Percentiles rank a stretch among this genome's conserved stretches.
Conservation (phyloP, 2,113 vertebrate species). For the Oncorhynchus tshawytscha region DNA sequence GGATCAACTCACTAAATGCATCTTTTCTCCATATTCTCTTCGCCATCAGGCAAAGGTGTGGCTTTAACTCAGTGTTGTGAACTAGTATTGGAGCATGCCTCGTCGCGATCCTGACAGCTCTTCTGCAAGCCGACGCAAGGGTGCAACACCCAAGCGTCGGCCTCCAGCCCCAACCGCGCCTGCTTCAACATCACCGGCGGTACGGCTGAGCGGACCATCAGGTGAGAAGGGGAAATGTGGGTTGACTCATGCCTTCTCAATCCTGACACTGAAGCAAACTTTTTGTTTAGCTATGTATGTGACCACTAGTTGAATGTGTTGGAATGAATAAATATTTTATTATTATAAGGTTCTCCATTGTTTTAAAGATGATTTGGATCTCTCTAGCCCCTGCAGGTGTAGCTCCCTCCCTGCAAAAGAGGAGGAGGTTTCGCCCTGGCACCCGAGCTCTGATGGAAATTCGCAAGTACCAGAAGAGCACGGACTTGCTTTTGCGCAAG, state of each 20-base stretch:
- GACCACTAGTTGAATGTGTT: too few relatives aligned
- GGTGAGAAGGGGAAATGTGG: conserved; percentile 33
- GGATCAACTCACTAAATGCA: neutral
- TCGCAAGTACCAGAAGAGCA: conserved; percentile 77
- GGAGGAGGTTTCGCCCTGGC: conserved; percentile 67
- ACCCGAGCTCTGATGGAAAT: conserved; percentile 78
- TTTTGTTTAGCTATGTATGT: neutral
- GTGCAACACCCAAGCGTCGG: conserved; percentile 50
- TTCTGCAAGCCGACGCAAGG: conserved; percentile 53
- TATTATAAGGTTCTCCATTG: neutral
- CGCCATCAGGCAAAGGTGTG: neutral
- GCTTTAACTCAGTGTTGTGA: neutral
- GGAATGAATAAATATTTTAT: too few relatives aligned
- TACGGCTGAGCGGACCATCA: conserved; percentile 27
- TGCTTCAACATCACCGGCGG: neutral
- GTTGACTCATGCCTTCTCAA: neutral
- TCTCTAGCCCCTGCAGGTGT: conserved; percentile 30
- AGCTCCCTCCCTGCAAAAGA: conserved; percentile 24
- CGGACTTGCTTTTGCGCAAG: conserved; percentile 74
- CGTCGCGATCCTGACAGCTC: neutral
- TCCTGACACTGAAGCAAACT: neutral
- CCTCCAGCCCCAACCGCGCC: conserved; percentile 18
- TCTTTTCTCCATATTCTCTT: neutral
- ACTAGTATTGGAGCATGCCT: conserved; percentile 41
- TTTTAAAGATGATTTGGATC: neutral